Evolutionary conservation across 2,888 invertebrate genomes (phyloP), one percentile per base, ranked within the genome.

Genomic region (Andrena bucephala): DNA sequence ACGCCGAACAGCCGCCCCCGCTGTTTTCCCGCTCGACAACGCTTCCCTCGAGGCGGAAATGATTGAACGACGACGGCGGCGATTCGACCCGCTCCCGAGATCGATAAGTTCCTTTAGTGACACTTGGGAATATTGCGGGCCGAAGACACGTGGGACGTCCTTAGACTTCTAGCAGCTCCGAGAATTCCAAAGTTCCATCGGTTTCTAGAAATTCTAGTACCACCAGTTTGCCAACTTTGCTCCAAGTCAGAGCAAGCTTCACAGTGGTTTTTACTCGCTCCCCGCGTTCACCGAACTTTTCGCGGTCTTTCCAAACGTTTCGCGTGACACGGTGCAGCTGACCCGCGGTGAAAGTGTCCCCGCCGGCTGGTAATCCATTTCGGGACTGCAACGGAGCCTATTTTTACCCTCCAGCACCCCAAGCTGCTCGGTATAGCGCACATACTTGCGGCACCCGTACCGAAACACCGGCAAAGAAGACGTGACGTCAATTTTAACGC

Each of bases 291-390:
- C 4, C 16, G 8, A 66, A 66, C 63, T 42, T 62, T 63, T 65
- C 33, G 10, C 20, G 24, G 33, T 20, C 60, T 59, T 72, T 68
- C 67, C 29, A 54, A 52, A 63, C 54, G 54, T 54, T 60, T 10
- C 62, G 48, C 67, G 20, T 54, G 68, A 36, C 72, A 48, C 8
- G 24, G 24, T 6, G 20, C 2, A 2, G 42, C 29, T 73, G 73
- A 73, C 63, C 68, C 42, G 20, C 10, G 62, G 68, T 63, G 73
- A 78, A 78, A 78, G 78, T 68, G 68, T 62, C 31, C 42, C 54
- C 3, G 16, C n/a, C 29, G 31, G 20, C 27, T 36, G 36, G n/a
- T n/a, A 62, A 68, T 63, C 63, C 67, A 13, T 50, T 33, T 33
- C 48, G 36, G n/a, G 54, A 54, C 54, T 36, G 36, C n/a, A 8